Conservation (phyloP, 2,888 invertebrate genomes). For the Biston stratarius region DNA sequence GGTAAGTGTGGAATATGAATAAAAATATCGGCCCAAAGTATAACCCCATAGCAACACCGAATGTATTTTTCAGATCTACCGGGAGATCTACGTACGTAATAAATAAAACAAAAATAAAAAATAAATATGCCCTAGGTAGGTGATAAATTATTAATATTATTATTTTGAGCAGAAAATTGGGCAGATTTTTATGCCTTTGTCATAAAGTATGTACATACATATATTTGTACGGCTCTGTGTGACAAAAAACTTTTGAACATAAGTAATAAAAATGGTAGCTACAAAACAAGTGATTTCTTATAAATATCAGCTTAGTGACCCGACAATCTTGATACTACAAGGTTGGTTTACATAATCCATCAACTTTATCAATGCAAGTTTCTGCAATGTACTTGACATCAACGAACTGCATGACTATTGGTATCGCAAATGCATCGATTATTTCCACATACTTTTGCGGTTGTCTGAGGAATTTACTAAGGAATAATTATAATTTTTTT, state of each 20-base stretch:
- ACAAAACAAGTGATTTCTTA: background rate
- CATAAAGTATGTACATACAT: background rate
- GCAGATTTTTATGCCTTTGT: background rate
- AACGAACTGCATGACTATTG: background rate
- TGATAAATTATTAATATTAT: no score
- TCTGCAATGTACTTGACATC: background rate
- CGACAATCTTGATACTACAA: background rate
- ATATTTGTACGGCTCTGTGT: background rate
- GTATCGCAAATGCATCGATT: constrained; percentile 8
- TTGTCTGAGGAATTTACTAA: constrained; percentile 4
- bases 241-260: background rate
- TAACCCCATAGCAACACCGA: background rate
- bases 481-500: constrained; percentile 8
- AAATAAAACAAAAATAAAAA: no score
- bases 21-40: background rate
- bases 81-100: no score
- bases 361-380: constrained; percentile 6
- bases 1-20: constrained; percentile 70
- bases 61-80: background rate
- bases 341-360: constrained; percentile 2
- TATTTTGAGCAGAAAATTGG: background rate
- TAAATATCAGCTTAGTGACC: no score
- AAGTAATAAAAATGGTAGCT: background rate
- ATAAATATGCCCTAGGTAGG: no score
- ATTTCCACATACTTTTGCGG: constrained; percentile 5